These are phyloP conservation scores for Popillia japonica DNA, from an alignment of 1,140 invertebrate genomes.

Conservation along the genomic window DNA sequence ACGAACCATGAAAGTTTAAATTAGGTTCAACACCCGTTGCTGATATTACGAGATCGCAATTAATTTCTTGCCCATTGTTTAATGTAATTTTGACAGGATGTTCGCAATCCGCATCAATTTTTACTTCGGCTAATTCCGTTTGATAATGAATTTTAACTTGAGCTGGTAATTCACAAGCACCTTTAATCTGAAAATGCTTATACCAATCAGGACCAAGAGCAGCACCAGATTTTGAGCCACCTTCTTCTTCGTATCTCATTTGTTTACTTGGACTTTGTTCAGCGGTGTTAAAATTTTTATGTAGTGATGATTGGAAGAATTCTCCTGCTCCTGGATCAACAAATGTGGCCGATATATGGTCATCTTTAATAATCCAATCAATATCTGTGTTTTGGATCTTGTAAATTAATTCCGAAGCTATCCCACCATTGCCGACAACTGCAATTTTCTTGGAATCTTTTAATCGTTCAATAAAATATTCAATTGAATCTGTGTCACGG, in stretches of 20 bases:
- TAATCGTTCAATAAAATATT: constrained; percentile 79
- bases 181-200: constrained; percentile 71
- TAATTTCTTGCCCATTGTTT: constrained; percentile 77
- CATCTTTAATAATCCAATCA: constrained; percentile 94
- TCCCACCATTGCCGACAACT: constrained; percentile 96
- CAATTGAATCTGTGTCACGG: constrained; percentile 94
- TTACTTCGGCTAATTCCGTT: constrained; percentile 71
- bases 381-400: constrained; percentile 86
- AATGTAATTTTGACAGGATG: constrained; percentile 76
- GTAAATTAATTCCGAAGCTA: constrained; percentile 94
- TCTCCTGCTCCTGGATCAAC: constrained; percentile 95
- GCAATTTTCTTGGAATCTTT: constrained; percentile 74
- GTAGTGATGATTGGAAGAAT: constrained; percentile 78
- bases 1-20: constrained; percentile 65
- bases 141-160: constrained; percentile 71
- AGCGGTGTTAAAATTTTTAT: neutral
- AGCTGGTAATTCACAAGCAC: constrained; percentile 59
- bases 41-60: constrained; percentile 93
- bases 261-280: constrained; percentile 66
- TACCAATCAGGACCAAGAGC: constrained; percentile 97
- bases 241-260: constrained; percentile 73
- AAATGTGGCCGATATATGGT: constrained; percentile 91
- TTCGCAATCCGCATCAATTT: constrained; percentile 57
- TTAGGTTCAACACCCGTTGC: constrained; percentile 92
- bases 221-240: constrained; percentile 70